phyloP scores from a whole-genome alignment of 2,113 vertebrate genomes.

The Cebidichthys violaceus region DNA sequence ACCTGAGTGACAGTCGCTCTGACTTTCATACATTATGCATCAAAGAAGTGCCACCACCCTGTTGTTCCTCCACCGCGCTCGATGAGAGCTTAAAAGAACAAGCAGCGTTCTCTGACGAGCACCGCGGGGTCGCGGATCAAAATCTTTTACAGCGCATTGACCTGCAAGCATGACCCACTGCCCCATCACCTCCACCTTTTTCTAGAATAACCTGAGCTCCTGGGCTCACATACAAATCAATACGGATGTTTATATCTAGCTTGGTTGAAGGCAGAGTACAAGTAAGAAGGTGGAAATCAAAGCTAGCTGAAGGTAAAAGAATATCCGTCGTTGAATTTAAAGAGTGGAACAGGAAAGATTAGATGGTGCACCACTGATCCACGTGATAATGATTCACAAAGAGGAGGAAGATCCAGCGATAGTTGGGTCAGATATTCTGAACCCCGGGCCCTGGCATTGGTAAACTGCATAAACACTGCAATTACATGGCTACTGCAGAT shows the following conservation, averaged over 20 bases:
- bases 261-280: background rate
- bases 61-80: slow-evolving; percentile 24
- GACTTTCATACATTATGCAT: slow-evolving; percentile 60
- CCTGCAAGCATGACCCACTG: slow-evolving; percentile 7
- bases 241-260: slow-evolving; percentile 22
- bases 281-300: background rate
- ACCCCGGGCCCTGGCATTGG: slow-evolving; percentile 12
- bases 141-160: slow-evolving; percentile 20
- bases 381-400: slow-evolving; percentile 33
- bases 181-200: slow-evolving; percentile 6
- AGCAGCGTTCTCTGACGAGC: background rate
- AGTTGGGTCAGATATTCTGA: slow-evolving; percentile 40
- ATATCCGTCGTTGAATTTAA: background rate
- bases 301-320: slow-evolving; percentile 15
- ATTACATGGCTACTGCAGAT: slow-evolving; percentile 50
- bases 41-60: slow-evolving; percentile 38
- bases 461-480: slow-evolving; percentile 39
- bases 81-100: slow-evolving; percentile 23
- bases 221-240: slow-evolving; percentile 32
- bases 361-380: background rate
- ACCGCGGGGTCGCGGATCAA: slow-evolving; percentile 14
- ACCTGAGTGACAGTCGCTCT: slow-evolving; percentile 29
- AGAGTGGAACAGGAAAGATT: background rate
- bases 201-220: slow-evolving; percentile 5
- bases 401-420: slow-evolving; percentile 11